These are phyloP conservation scores for Agonopterix alstromeriana DNA, from an alignment of 2,888 invertebrate species.

Conservation along the genomic window DNA sequence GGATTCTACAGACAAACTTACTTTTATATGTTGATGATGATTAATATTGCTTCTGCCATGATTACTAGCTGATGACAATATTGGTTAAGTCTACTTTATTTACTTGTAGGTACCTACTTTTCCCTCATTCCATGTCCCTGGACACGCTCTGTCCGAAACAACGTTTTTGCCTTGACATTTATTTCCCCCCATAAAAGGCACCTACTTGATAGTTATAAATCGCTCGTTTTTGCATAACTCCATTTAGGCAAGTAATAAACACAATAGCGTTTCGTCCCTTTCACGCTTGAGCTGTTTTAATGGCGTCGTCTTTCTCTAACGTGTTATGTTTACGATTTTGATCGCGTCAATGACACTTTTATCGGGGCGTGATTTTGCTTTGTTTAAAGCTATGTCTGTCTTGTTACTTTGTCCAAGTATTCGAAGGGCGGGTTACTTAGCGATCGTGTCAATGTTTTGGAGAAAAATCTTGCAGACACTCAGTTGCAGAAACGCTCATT, in stretches of 20 bases:
- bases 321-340: conserved; percentile 19
- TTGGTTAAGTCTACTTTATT: too few relatives aligned
- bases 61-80: too few relatives aligned
- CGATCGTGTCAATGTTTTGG: too few relatives aligned
- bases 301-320: conserved; percentile 9
- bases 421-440: too few relatives aligned
- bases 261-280: conserved; percentile 9
- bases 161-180: conserved; percentile 1
- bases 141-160: background rate
- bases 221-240: conserved; percentile 16
- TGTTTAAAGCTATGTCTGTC: background rate
- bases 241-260: conserved; percentile 16
- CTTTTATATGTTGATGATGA: too few relatives aligned
- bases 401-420: too few relatives aligned
- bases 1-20: too few relatives aligned
- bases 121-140: too few relatives aligned
- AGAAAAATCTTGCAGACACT: too few relatives aligned
- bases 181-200: conserved; percentile 1
- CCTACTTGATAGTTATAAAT: conserved; percentile 10
- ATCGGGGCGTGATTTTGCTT: conserved; percentile 5
- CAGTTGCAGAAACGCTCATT: too few relatives aligned
- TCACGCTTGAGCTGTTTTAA: conserved; percentile 9
- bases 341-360: conserved; percentile 13
- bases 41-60: too few relatives aligned
- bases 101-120: too few relatives aligned